Conservation (phyloP, 2,113 vertebrate species). For the Pungitius pungitius region DNA sequence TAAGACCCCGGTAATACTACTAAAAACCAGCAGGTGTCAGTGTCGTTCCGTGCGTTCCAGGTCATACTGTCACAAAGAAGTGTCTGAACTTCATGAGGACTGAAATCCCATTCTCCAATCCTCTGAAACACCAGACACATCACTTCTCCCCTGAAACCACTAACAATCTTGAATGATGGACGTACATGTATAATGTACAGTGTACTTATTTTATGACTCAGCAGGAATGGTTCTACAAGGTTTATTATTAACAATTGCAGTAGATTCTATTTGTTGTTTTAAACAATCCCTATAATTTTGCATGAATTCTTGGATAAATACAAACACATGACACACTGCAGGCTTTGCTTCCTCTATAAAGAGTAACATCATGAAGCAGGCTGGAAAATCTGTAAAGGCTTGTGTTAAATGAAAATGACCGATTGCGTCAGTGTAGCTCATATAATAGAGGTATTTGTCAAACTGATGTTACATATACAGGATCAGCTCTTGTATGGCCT, state of each 20-base stretch:
- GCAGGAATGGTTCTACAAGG: slow-evolving; percentile 21
- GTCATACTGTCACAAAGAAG: not conserved
- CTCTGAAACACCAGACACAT: slow-evolving; percentile 21
- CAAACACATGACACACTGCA: slow-evolving; percentile 66
- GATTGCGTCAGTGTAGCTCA: not conserved
- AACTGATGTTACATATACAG: not conserved
- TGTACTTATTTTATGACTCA: slow-evolving; percentile 31
- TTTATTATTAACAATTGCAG: slow-evolving; percentile 40
- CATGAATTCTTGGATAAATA: slow-evolving; percentile 53
- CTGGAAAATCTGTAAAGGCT: slow-evolving; percentile 8
- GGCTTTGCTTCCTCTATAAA: slow-evolving; percentile 47
- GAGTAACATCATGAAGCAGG: slow-evolving; percentile 16
- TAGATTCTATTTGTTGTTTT: slow-evolving; percentile 46
- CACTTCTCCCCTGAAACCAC: slow-evolving; percentile 5
- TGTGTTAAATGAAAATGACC: slow-evolving; percentile 19
- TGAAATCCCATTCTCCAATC: slow-evolving; percentile 14
- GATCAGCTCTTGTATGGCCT: not conserved
- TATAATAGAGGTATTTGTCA: slow-evolving; percentile 2
- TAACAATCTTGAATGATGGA: slow-evolving; percentile 33
- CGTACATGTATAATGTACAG: slow-evolving; percentile 15
- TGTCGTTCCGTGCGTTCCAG: slow-evolving; percentile 23
- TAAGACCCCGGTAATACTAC: not conserved
- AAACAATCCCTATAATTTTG: slow-evolving; percentile 43
- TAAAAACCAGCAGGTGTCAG: slow-evolving; percentile 43
- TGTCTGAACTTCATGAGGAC: slow-evolving; percentile 14